Conservation (phyloP, 2,113 vertebrate genomes). For the Tonatia bakeri region DNA sequence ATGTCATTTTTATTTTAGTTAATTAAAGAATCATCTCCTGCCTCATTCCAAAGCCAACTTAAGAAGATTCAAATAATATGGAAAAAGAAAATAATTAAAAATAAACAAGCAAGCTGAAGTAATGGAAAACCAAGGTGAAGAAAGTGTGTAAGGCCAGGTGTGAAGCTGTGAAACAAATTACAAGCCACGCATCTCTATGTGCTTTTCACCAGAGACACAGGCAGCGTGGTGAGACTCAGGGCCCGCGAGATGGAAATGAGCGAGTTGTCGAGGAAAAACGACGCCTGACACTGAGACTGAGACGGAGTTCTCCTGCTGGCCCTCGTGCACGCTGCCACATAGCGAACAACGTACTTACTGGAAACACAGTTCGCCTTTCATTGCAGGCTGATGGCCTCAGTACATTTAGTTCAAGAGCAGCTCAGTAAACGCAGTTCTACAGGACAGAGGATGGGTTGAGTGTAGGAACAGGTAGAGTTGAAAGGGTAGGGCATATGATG, state of each 20-base stretch:
- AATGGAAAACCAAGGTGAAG: background rate
- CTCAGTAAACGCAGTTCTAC: background rate
- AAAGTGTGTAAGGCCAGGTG: background rate
- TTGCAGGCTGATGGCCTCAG: background rate
- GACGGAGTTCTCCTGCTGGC: background rate
- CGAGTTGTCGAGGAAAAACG: background rate
- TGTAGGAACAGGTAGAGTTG: background rate
- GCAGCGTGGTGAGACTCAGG: background rate
- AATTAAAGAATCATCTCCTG: background rate
- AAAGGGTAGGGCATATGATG: background rate
- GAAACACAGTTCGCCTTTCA: background rate
- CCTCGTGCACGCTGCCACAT: background rate
- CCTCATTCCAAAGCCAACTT: background rate
- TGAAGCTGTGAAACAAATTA: background rate
- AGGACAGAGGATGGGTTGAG: background rate
- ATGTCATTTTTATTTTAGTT: background rate
- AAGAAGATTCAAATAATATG: background rate
- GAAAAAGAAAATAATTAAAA: constrained; percentile 14
- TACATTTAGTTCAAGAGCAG: background rate
- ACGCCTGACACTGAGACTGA: background rate
- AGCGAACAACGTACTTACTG: background rate
- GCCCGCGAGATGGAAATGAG: background rate
- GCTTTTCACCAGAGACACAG: background rate
- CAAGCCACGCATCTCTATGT: background rate
- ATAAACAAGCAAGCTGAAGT: background rate